Percentiles rank a stretch among this genome's conserved stretches.
Conservation (phyloP, 2,113 vertebrate genomes). For the Pimephales promelas region DNA sequence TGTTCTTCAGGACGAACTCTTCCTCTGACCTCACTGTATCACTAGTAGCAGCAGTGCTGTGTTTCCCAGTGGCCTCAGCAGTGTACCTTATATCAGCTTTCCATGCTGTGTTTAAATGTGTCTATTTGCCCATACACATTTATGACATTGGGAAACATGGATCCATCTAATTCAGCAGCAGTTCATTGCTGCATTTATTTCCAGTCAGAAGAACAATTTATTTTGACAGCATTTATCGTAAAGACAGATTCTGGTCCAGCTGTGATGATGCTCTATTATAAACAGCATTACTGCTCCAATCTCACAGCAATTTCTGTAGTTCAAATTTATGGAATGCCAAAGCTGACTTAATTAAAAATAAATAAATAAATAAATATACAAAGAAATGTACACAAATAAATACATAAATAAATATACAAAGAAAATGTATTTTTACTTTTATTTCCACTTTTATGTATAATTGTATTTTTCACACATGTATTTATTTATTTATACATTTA, state of each 20-base stretch:
- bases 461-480: too few relatives aligned
- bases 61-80: constrained; percentile 19
- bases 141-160: constrained; percentile 4
- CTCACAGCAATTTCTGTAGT: not conserved
- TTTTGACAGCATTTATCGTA: not conserved
- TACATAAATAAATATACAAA: too few relatives aligned
- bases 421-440: too few relatives aligned
- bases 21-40: too few relatives aligned
- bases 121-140: not conserved
- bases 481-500: too few relatives aligned
- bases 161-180: constrained; percentile 36
- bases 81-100: not conserved
- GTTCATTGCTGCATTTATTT: not conserved
- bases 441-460: too few relatives aligned
- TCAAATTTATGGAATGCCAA: too few relatives aligned
- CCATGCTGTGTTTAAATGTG: not conserved
- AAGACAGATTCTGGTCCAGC: not conserved
- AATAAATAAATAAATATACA: too few relatives aligned
- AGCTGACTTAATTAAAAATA: too few relatives aligned
- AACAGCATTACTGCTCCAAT: not conserved
- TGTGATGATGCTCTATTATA: constrained; percentile 7
- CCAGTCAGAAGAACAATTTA: not conserved
- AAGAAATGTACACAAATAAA: too few relatives aligned
- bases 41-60: too few relatives aligned
- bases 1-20: not conserved